A percentile compares a stretch with the other conserved stretches of the same genome.
These are phyloP conservation scores for Ichneumoninae sp. DNA, from an alignment of 2,888 invertebrate species.

Conservation along the genomic window DNA sequence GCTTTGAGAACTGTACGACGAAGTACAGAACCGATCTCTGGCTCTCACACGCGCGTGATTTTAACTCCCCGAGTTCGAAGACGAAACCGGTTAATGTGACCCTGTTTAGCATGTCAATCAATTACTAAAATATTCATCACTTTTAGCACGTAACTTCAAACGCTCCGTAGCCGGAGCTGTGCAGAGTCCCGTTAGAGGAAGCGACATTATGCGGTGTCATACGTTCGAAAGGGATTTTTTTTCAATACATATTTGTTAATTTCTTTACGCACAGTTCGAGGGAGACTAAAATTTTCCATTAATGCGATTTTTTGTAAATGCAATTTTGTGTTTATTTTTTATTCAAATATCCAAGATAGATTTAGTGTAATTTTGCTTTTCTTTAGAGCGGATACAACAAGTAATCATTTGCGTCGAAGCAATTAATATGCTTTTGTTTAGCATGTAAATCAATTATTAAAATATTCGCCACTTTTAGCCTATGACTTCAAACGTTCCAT, in stretches of 20 bases:
- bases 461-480: too few relatives aligned
- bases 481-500: too few relatives aligned
- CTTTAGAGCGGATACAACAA: too few relatives aligned
- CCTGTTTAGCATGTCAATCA: neutral
- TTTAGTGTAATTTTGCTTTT: neutral
- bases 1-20: neutral
- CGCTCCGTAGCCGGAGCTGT: neutral
- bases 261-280: neutral
- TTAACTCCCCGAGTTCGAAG: neutral
- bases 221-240: too few relatives aligned
- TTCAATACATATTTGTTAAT: too few relatives aligned
- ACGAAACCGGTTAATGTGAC: neutral
- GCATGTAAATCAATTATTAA: too few relatives aligned
- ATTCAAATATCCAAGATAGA: neutral
- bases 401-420: neutral
- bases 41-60: neutral
- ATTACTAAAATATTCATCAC: neutral
- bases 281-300: neutral
- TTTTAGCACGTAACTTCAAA: neutral
- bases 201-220: too few relatives aligned
- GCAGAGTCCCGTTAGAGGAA: too few relatives aligned
- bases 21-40: neutral
- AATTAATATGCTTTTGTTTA: too few relatives aligned
- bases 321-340: neutral
- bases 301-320: neutral